Evolutionary conservation across 2,888 invertebrate species (phyloP).

Genomic region (Orchestes rusci): DNA sequence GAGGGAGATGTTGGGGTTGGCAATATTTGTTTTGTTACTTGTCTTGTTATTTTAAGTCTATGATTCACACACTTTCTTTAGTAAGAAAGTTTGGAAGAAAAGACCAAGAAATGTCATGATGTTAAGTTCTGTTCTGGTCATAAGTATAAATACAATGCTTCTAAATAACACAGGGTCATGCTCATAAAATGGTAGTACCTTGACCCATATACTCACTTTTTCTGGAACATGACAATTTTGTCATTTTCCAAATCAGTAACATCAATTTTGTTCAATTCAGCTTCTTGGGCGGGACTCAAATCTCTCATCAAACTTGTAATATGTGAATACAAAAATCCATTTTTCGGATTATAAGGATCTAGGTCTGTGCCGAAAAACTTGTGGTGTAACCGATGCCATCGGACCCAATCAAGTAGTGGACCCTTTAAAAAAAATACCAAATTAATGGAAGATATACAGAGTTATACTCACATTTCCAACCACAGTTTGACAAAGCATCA

Average conservation of each 20-base stretch:
- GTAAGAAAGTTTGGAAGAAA: no score
- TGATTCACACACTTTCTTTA: no score
- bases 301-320: constrained; percentile 61
- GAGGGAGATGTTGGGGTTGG: no score
- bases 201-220: constrained; percentile 56
- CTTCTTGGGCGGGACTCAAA: constrained; percentile 56
- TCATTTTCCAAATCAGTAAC: constrained; percentile 75
- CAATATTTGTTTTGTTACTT: no score
- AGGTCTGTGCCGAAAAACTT: constrained; percentile 65
- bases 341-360: constrained; percentile 73
- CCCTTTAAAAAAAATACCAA: background rate
- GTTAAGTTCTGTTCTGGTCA: no score
- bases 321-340: constrained; percentile 78
- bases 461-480: constrained; percentile 70
- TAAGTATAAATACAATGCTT: no score
- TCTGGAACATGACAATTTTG: constrained; percentile 73
- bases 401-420: constrained; percentile 64
- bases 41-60: no score
- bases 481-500: constrained; percentile 77
- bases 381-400: constrained; percentile 76
- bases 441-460: no score
- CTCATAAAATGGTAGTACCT: no score
- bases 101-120: no score
- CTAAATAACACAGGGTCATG: no score
- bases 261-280: constrained; percentile 60